Evolutionary conservation across 2,888 invertebrate species (phyloP).

Genomic region (Fabriciana adippe): DNA sequence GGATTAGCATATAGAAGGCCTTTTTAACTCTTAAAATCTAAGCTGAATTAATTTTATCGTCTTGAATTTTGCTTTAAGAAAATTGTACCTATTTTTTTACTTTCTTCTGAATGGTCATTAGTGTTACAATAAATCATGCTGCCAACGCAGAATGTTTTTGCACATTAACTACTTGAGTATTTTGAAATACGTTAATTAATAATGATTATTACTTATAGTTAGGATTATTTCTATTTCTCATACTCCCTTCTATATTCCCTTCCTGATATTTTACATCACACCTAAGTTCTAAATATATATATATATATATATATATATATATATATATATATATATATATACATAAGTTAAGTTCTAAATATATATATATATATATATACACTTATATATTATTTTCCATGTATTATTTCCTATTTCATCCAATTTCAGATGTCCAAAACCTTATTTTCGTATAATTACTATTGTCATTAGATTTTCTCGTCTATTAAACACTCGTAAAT

Average conservation of each 20-base stretch:
- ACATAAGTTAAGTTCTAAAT: too few relatives aligned
- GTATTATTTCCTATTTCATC: too few relatives aligned
- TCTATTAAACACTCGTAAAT: too few relatives aligned
- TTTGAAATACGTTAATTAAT: slow-evolving; percentile 2
- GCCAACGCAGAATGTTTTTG: slow-evolving; percentile 37
- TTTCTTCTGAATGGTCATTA: slow-evolving; percentile 38
- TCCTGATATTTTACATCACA: too few relatives aligned
- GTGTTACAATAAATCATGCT: slow-evolving; percentile 40
- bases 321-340: too few relatives aligned
- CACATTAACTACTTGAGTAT: slow-evolving; percentile 33
- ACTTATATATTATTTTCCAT: too few relatives aligned
- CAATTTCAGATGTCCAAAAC: too few relatives aligned
- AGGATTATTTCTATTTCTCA: neutral
- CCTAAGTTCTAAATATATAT: too few relatives aligned
- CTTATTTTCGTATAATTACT: too few relatives aligned
- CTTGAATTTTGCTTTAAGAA: slow-evolving; percentile 35
- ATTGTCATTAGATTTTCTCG: too few relatives aligned
- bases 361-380: too few relatives aligned
- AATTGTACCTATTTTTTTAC: slow-evolving; percentile 31
- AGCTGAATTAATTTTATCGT: slow-evolving; percentile 39
- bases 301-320: too few relatives aligned
- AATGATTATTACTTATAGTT: neutral
- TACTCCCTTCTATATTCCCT: neutral
- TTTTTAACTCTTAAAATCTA: slow-evolving; percentile 36
- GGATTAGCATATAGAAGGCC: slow-evolving; percentile 36